Evolutionary conservation across 2,113 vertebrate genomes (phyloP).

Genomic region (Erpornis zantholeuca): DNA sequence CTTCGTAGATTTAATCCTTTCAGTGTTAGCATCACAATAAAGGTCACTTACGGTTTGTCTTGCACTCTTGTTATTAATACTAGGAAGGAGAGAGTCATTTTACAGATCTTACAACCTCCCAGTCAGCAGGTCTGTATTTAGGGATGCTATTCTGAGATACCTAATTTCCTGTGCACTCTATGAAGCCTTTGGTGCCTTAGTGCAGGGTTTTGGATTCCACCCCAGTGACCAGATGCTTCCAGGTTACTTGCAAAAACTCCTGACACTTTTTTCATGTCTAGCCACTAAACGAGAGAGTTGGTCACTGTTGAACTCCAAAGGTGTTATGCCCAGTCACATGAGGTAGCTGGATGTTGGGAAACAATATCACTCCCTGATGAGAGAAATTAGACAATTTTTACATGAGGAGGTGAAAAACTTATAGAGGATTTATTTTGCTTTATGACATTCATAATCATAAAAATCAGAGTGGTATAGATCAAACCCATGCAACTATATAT

Average conservation of each 20-base stretch:
- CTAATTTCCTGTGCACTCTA: conserved; percentile 55
- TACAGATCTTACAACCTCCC: conserved; percentile 9
- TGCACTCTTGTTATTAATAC: not conserved
- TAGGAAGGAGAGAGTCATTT: not conserved
- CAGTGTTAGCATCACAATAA: not conserved
- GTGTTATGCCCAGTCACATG: not conserved
- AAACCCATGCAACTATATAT: not conserved
- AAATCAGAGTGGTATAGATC: not conserved
- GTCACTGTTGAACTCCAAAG: not conserved
- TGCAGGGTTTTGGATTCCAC: conserved; percentile 39
- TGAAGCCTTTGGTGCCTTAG: conserved; percentile 34
- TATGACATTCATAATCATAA: not conserved
- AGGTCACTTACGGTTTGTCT: not conserved
- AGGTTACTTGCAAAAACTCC: not conserved
- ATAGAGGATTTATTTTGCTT: not conserved
- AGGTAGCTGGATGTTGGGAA: not conserved
- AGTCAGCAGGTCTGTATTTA: conserved; percentile 53
- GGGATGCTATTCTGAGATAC: conserved; percentile 58
- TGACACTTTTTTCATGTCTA: not conserved
- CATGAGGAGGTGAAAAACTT: not conserved
- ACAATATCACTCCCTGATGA: not conserved
- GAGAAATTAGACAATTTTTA: not conserved
- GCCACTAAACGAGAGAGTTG: not conserved
- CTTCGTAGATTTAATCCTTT: not conserved
- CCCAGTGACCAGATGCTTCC: conserved; percentile 49